phyloP scores from a whole-genome alignment of 2,888 invertebrate species.

The Mechanitis mazaeus region DNA sequence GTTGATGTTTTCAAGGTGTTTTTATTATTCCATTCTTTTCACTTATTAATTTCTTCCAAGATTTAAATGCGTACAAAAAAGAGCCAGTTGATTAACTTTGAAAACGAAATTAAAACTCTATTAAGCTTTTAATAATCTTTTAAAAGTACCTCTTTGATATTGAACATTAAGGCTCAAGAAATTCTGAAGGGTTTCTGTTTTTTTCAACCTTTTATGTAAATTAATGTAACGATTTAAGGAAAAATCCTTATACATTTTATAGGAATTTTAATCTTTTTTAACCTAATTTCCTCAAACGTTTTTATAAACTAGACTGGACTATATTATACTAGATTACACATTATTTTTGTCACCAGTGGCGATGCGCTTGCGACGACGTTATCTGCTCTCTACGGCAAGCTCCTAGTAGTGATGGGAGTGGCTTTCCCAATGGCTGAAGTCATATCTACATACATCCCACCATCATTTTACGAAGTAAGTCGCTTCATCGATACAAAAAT shows the following conservation, averaged over 20 bases:
- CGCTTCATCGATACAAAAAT: no score
- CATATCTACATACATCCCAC: constrained; percentile 94
- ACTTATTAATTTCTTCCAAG: no score
- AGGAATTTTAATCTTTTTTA: constrained; percentile 12
- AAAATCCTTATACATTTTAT: constrained; percentile 15
- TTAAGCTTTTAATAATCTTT: constrained; percentile 5
- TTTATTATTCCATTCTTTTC: no score
- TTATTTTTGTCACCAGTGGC: constrained; percentile 71
- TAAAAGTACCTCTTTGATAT: constrained; percentile 6
- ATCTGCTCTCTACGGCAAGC: constrained; percentile 94
- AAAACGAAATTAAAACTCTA: neutral
- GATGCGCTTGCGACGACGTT: constrained; percentile 92
- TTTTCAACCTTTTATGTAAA: constrained; percentile 23
- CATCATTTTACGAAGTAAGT: constrained; percentile 92
- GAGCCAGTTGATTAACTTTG: no score
- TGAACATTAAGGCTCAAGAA: constrained; percentile 14
- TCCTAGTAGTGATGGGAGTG: constrained; percentile 95
- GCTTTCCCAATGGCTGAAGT: constrained; percentile 98
- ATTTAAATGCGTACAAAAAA: no score
- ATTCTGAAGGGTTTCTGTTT: constrained; percentile 19
- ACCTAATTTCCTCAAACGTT: neutral
- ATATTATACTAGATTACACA: no score
- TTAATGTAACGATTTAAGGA: constrained; percentile 14
- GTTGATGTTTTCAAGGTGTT: no score
- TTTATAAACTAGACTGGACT: neutral